Evolutionary conservation across 2,888 invertebrate species (phyloP), one percentile per base, ranked within the genome.

Genomic region (Caenorhabditis wallacei): DNA sequence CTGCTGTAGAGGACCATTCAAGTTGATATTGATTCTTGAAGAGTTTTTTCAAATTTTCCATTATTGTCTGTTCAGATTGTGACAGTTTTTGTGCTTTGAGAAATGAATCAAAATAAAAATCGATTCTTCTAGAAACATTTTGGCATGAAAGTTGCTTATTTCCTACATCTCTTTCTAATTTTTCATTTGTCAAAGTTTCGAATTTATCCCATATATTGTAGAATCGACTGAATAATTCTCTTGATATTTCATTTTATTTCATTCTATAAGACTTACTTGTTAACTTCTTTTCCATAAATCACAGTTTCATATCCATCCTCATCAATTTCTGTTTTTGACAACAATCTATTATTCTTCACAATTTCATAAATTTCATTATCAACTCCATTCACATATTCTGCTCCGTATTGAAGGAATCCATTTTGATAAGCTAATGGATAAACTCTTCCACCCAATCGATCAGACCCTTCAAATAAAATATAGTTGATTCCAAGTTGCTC

Each of bases 371-470:
- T 88, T 10, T 88, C 85, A 74, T 91, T 91, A 22, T 87, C 54
- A 18, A 57, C 57, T 37, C 91, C 90, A 72, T 90, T 90, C 46
- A 90, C 84, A 82, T 85, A 90, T 57, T 91, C 88, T 1, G 90
- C 90, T n/a, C 90, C 90, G 26, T 86, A 74, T 64, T 90, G 91
- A n/a, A 90, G 80, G 59, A 68, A 89, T 10, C 86, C 86, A 24
- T 82, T 71, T 10, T 82, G 82, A 66, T 85, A 84, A 63, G 64
- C 20, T n/a, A 90, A 75, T 0, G 90, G 89, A 56, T 54, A 88
- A 16, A 90, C 87, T 37, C 90, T 71, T 37, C 90, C 90, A 18
- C 90, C 90, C 10, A 90, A 68, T 57, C 90, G 56, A 70, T 80
- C 43, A 10, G 87, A 76, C 24, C 86, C 90, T 80, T 90, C 90